Conservation (phyloP, 2,888 invertebrate genomes). For the Cataglyphis rosenhaueri region DNA sequence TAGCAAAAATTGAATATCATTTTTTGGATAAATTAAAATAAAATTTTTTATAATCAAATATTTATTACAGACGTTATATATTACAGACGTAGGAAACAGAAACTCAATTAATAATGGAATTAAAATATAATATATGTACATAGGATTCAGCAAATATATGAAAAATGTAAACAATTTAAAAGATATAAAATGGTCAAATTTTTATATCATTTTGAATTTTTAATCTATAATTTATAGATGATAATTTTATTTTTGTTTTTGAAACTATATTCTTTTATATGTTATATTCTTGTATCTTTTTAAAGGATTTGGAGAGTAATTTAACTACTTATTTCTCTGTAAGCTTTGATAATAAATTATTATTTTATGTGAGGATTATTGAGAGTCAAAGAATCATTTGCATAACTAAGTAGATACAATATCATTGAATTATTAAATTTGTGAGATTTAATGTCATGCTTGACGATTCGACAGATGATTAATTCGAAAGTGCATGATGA, state of each 20-base stretch:
- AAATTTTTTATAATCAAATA: not conserved
- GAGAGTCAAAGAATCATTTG: not conserved
- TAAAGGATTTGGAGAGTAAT: slow-evolving; percentile 16
- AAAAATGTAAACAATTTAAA: not conserved
- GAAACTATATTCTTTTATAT: slow-evolving; percentile 3
- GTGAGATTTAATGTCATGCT: not conserved
- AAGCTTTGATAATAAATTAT: slow-evolving; percentile 14
- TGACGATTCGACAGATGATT: not conserved
- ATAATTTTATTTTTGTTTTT: slow-evolving; percentile 16
- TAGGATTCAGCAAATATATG: not conserved
- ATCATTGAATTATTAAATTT: not conserved
- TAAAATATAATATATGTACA: not conserved
- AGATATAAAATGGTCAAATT: not conserved
- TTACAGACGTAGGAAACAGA: not conserved
- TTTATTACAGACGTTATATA: not conserved
- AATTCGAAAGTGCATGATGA: not conserved
- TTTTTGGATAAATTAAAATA: not conserved
- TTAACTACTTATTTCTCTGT: not conserved
- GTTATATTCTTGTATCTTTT: not conserved
- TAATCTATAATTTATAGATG: not conserved
- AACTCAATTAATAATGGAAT: not conserved
- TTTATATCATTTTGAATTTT: not conserved
- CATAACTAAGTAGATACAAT: not conserved
- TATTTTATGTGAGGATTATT: slow-evolving; percentile 20
- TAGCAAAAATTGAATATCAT: not conserved